Evolutionary conservation across 2,113 vertebrate species (phyloP), one percentile per base, ranked within the genome.

Genomic region (Gorsachius goisagi): DNA sequence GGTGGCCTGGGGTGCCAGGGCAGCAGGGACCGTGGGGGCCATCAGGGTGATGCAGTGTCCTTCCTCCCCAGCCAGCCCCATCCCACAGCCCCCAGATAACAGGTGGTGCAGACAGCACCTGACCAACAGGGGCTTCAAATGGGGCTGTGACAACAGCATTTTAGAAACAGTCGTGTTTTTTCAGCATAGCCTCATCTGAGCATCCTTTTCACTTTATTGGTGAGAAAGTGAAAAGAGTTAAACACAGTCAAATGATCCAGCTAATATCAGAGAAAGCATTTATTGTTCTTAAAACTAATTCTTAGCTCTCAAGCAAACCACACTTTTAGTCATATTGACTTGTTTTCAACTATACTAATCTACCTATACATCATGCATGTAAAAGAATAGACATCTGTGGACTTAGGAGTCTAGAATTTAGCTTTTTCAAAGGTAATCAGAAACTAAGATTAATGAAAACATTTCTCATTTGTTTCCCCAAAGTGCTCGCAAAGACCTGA

Each of bases 131-230:
- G 27, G 5, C 1, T 9, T 67, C 62, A 50, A 73, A 56, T 22
- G 6, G 14, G 14, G 4, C 14, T 55, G 19, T 1, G 1, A 28
- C 6, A 52, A 41, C 11, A 71, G 16, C 1, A 0, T 30, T 66
- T 30, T 72, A 59, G 50, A 66, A 76, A 60, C 5, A 28, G 23
- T 22, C 0, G 0, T 6, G 9, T 2, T 50, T 73, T 77, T 59
- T 59, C 44, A 90, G 11, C 49, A n/a, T 53, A 64, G 19, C 15
- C 37, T 68, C 1, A 2, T 66, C n/a, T 60, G 71, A 67, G 5
- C 32, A 60, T 60, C 4, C 23, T 44, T 79, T 93, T 90, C 7
- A 52, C 45, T 67, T 71, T 60, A 56, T 30, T 55, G 24, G 21
- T 59, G 32, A 60, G 56, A 71, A 75, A 45, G 11, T 32, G 23